Evolutionary conservation across 92 coral and sea anemone genomes (phyloP).

Genomic region (Diadumene lineata): DNA sequence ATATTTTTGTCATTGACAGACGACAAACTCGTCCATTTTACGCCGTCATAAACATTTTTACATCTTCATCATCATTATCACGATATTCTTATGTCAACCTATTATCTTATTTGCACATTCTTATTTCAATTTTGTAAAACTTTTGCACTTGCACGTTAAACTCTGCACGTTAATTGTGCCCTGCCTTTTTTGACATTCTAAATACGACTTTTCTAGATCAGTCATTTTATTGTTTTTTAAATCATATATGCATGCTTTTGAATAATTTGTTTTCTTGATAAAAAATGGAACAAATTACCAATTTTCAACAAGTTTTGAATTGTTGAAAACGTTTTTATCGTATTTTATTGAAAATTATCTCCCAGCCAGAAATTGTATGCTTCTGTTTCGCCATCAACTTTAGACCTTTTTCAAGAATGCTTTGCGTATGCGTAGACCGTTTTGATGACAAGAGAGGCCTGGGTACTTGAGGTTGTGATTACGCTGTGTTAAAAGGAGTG

Average conservation of each 20-base stretch:
- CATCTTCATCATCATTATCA: background rate
- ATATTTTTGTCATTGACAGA: background rate
- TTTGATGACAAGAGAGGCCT: constrained; percentile 30
- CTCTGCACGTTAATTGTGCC: background rate
- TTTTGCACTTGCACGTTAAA: background rate
- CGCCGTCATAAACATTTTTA: background rate
- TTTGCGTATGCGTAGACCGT: constrained; percentile 12
- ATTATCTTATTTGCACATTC: background rate
- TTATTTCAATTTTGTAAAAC: background rate
- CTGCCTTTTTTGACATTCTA: background rate
- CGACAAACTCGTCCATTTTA: background rate
- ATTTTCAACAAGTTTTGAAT: too few relatives aligned
- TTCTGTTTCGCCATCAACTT: background rate
- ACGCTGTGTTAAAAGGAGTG: constrained; percentile 10
- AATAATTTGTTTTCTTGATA: background rate
- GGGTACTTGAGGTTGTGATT: constrained; percentile 21
- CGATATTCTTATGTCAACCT: background rate
- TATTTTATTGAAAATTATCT: too few relatives aligned
- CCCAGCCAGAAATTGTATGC: too few relatives aligned
- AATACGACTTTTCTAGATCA: background rate
- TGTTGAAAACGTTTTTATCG: too few relatives aligned
- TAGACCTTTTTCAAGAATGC: background rate
- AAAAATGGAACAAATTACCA: too few relatives aligned
- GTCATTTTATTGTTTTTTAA: too few relatives aligned
- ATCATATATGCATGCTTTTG: background rate